phyloP scores from a whole-genome alignment of 92 coral and sea anemone genomes.

The Bergia sp. region DNA sequence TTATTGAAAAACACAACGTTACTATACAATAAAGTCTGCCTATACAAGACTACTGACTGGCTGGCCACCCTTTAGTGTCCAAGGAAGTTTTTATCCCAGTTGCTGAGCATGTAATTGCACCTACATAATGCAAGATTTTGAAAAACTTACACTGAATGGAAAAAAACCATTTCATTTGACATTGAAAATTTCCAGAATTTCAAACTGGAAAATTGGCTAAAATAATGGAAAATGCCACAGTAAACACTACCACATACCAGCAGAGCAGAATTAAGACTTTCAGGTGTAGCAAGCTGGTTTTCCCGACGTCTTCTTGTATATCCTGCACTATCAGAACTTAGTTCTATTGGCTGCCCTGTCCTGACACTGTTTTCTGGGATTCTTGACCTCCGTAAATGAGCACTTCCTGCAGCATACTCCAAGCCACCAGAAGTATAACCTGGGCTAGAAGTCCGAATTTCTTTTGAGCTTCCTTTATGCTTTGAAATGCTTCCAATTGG shows the following conservation, averaged over 20 bases:
- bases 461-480: constrained; percentile 54
- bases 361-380: constrained; percentile 77
- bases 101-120: too few relatives aligned
- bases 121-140: too few relatives aligned
- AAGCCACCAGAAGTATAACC: constrained; percentile 49
- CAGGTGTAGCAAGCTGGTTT: constrained; percentile 80
- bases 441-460: constrained; percentile 68
- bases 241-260: constrained; percentile 65
- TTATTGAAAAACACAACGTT: neutral
- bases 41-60: too few relatives aligned
- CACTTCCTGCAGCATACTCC: constrained; percentile 63
- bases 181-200: too few relatives aligned
- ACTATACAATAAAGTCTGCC: too few relatives aligned
- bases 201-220: too few relatives aligned
- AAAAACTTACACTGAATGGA: too few relatives aligned
- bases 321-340: constrained; percentile 76
- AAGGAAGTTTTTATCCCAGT: too few relatives aligned
- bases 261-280: constrained; percentile 77
- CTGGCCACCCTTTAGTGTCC: too few relatives aligned
- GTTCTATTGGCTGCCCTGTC: constrained; percentile 65
- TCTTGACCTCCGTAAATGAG: constrained; percentile 68
- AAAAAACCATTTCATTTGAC: too few relatives aligned
- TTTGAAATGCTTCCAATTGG: constrained; percentile 91
- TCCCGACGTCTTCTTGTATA: constrained; percentile 72
- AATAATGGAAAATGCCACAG: too few relatives aligned